Conservation (phyloP, 2,888 invertebrate genomes). For the Auanema freiburgensis region DNA sequence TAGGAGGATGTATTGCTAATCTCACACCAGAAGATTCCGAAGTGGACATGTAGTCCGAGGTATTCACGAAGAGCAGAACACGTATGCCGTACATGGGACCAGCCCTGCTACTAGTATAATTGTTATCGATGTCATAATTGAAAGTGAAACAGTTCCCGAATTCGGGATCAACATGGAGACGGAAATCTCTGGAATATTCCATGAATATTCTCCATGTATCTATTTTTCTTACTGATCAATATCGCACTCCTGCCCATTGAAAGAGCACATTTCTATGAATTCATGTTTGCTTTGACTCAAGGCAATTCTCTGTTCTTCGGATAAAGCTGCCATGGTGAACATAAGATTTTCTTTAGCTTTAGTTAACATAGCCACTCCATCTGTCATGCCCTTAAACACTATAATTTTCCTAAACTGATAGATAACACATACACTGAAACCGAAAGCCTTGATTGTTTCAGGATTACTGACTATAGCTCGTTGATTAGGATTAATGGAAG, state of each 20-base stretch:
- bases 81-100: slow-evolving; percentile 57
- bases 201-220: too few relatives aligned
- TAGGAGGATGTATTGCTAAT: slow-evolving; percentile 47
- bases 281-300: slow-evolving; percentile 47
- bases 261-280: slow-evolving; percentile 54
- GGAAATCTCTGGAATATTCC: slow-evolving; percentile 40
- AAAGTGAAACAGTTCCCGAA: slow-evolving; percentile 54
- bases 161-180: slow-evolving; percentile 48
- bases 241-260: slow-evolving; percentile 52
- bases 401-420: not conserved
- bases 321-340: slow-evolving; percentile 53
- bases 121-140: slow-evolving; percentile 47
- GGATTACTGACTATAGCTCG: slow-evolving; percentile 47
- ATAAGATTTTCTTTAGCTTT: slow-evolving; percentile 53
- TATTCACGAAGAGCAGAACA: slow-evolving; percentile 49
- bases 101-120: slow-evolving; percentile 47
- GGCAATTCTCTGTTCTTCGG: slow-evolving; percentile 38
- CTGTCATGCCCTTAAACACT: slow-evolving; percentile 49
- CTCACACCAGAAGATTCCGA: slow-evolving; percentile 50
- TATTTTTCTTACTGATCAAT: slow-evolving; percentile 38
- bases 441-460: slow-evolving; percentile 52
- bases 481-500: slow-evolving; percentile 25
- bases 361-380: slow-evolving; percentile 51
- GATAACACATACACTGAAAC: slow-evolving; percentile 35
- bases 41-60: slow-evolving; percentile 52